These are phyloP conservation scores for Ochropleura leucogaster DNA, from an alignment of 2,888 invertebrate species.

Conservation along the genomic window DNA sequence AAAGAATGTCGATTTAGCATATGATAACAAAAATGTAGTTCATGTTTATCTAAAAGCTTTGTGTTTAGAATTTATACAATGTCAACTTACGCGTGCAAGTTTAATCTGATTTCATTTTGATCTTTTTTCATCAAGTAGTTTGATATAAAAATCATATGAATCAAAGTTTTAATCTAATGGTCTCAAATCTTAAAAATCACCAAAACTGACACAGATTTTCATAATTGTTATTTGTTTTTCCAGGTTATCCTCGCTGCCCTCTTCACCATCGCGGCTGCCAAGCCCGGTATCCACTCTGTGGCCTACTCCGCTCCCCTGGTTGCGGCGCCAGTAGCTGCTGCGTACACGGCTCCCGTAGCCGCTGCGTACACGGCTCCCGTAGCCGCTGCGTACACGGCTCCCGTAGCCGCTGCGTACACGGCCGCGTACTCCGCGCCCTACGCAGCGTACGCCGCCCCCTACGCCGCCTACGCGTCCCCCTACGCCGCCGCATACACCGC, in stretches of 20 bases:
- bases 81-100: not conserved
- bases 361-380: slow-evolving; percentile 75
- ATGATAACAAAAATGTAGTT: slow-evolving; percentile 13
- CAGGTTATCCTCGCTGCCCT: slow-evolving; percentile 83
- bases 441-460: slow-evolving; percentile 68
- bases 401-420: slow-evolving; percentile 70
- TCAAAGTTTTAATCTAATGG: too few species aligned
- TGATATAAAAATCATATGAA: too few species aligned
- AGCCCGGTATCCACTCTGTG: slow-evolving; percentile 83
- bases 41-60: not conserved
- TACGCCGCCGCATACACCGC: slow-evolving; percentile 74
- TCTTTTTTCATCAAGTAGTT: too few species aligned
- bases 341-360: slow-evolving; percentile 68
- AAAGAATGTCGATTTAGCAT: slow-evolving; percentile 8
- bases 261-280: slow-evolving; percentile 82
- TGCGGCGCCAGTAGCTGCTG: slow-evolving; percentile 57
- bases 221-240: slow-evolving; percentile 21
- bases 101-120: not conserved
- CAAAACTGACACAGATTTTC: not conserved
- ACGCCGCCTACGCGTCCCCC: slow-evolving; percentile 73
- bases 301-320: slow-evolving; percentile 73
- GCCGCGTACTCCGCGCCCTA: slow-evolving; percentile 75
- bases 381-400: not conserved
- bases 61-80: slow-evolving; percentile 9
- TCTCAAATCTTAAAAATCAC: not conserved